phyloP scores from a whole-genome alignment of 37 sponge, comb jelly and placozoan genomes.

The Bolinopsis microptera region DNA sequence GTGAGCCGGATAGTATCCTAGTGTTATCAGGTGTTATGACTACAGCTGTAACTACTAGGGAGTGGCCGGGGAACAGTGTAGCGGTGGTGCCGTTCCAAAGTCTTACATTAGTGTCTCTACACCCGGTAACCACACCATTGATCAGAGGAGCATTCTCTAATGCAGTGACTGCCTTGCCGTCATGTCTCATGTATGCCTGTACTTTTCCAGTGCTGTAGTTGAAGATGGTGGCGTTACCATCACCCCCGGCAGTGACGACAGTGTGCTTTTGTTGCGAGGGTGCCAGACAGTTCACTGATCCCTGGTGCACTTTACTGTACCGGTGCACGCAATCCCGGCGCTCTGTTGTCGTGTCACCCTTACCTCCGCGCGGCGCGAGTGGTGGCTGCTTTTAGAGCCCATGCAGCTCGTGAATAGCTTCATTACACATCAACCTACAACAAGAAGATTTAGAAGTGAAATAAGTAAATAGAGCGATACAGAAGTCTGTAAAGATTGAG shows the following conservation, averaged over 20 bases:
- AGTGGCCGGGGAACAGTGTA: not conserved
- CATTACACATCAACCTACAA: constrained; percentile 14
- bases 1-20: constrained; percentile 3
- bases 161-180: constrained; percentile 52
- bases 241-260: constrained; percentile 1
- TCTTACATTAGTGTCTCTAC: constrained; percentile 26
- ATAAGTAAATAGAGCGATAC: not conserved
- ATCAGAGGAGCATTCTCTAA: not conserved
- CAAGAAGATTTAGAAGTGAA: too few species aligned
- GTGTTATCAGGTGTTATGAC: not conserved
- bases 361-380: not conserved
- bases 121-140: not conserved
- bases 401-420: constrained; percentile 21
- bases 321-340: constrained; percentile 13
- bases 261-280: not conserved
- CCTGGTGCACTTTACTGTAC: constrained; percentile 51
- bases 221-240: constrained; percentile 59
- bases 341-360: not conserved
- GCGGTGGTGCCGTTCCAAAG: constrained; percentile 4
- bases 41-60: constrained; percentile 47
- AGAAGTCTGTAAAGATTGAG: not conserved
- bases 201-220: constrained; percentile 63
- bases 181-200: not conserved
- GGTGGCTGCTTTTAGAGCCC: constrained; percentile 56
- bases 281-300: constrained; percentile 42